These are phyloP conservation scores for Hirundichthys speculiger DNA, from an alignment of 2,113 vertebrate genomes.

Conservation along the genomic window DNA sequence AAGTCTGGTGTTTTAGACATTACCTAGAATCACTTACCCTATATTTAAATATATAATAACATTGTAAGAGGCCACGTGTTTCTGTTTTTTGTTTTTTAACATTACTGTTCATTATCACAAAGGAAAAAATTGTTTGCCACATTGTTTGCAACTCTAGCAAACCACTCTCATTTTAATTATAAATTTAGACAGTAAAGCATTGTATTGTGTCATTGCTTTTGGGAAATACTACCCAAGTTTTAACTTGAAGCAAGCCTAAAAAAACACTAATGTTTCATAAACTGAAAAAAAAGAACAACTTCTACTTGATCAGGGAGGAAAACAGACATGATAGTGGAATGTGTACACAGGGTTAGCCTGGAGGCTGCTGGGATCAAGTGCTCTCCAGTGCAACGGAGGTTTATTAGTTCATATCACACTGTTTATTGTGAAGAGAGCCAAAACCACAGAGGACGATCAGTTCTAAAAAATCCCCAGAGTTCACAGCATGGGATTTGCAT, in stretches of 20 bases:
- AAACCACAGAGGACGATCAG: constrained; percentile 34
- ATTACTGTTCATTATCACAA: too few species aligned
- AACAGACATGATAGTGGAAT: constrained; percentile 41
- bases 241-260: constrained; percentile 12
- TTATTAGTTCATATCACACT: constrained; percentile 47
- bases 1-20: too few species aligned
- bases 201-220: constrained; percentile 18
- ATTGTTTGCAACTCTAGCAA: too few species aligned
- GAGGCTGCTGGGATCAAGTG: constrained; percentile 41
- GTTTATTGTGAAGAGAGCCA: constrained; percentile 33
- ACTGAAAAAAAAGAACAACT: constrained; percentile 16
- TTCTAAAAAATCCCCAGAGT: constrained; percentile 30
- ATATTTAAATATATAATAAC: too few species aligned
- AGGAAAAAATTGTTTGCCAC: too few species aligned
- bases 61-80: too few species aligned
- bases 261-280: constrained; percentile 40
- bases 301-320: constrained; percentile 9
- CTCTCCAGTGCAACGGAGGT: constrained; percentile 24
- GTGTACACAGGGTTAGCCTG: constrained; percentile 24
- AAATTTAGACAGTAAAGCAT: constrained; percentile 3
- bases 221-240: constrained; percentile 12
- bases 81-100: too few species aligned
- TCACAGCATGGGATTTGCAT: constrained; percentile 16
- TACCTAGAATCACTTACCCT: too few species aligned
- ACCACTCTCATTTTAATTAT: not conserved